Evolutionary conservation across 1,140 invertebrate species (phyloP).

Genomic region (Rhagoletis pomonella): DNA sequence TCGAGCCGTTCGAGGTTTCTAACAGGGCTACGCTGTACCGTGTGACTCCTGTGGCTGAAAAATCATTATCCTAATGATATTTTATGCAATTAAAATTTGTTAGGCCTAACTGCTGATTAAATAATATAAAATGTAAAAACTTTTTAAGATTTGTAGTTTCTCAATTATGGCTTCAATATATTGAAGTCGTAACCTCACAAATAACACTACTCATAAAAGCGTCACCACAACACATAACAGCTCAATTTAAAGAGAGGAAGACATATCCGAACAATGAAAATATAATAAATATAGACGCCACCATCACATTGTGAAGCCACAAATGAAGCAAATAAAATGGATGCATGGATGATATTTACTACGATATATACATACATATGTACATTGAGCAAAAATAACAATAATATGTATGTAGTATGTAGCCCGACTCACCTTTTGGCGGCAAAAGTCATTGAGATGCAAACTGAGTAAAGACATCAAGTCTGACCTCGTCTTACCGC

Average conservation of each 20-base stretch:
- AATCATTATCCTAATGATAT: too few relatives aligned
- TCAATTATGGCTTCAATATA: neutral
- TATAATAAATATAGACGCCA: neutral
- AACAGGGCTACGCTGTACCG: too few relatives aligned
- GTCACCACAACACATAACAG: neutral
- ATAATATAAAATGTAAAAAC: neutral
- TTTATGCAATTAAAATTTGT: neutral
- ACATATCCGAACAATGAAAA: neutral
- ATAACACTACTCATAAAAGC: neutral
- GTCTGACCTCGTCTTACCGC: conserved; percentile 43
- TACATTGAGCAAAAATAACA: neutral
- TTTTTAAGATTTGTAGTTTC: neutral
- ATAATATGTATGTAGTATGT: neutral
- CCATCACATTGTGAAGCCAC: neutral
- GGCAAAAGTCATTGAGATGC: conserved; percentile 49
- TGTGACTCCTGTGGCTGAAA: too few relatives aligned
- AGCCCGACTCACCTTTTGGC: conserved; percentile 36
- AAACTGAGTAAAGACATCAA: conserved; percentile 49
- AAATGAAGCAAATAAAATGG: neutral
- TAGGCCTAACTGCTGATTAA: neutral
- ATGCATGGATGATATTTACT: too few relatives aligned
- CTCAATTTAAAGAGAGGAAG: conserved; percentile 32
- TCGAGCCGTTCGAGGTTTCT: too few relatives aligned
- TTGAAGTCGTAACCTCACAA: neutral
- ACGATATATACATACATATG: neutral